Percentiles rank a stretch among this genome's conserved stretches.
Evolutionary conservation across 2,888 invertebrate species (phyloP).

Genomic region (Brachylomia viminalis): DNA sequence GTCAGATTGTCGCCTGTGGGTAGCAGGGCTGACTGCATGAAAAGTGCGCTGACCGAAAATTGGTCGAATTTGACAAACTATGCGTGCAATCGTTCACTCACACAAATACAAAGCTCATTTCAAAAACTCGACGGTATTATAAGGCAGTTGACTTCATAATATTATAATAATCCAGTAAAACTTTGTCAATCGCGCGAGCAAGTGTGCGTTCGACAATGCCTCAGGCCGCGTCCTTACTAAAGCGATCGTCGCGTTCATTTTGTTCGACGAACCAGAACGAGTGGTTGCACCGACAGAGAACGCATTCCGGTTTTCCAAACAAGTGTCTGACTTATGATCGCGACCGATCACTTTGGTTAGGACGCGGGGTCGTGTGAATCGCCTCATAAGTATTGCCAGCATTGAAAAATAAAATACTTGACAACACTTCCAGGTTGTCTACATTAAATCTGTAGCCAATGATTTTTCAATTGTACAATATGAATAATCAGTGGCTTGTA

Average conservation of each 20-base stretch:
- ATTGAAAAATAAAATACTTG: conserved; percentile 62
- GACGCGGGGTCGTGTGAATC: not conserved
- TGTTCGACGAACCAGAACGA: not conserved
- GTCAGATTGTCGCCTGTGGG: not conserved
- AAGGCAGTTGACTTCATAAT: not conserved
- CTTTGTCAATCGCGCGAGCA: too few relatives aligned
- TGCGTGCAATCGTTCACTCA: not conserved
- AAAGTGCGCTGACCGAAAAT: not conserved
- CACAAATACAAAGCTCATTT: conserved; percentile 1
- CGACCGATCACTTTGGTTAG: not conserved
- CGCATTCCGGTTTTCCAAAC: not conserved
- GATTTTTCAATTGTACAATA: conserved; percentile 79
- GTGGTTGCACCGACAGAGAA: not conserved
- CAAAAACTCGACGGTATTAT: not conserved
- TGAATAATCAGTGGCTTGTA: conserved; percentile 85
- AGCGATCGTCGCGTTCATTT: not conserved
- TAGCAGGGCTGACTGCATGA: not conserved
- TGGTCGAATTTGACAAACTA: not conserved
- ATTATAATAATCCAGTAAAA: not conserved
- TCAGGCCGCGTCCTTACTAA: not conserved
- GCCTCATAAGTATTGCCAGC: conserved; percentile 48
- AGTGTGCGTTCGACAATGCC: too few relatives aligned
- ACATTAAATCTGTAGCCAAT: conserved; percentile 76
- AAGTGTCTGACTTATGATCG: not conserved
- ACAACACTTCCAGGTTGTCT: conserved; percentile 77